Conservation (phyloP, 2,113 vertebrate genomes). For the Brienomyrus brachyistius region DNA sequence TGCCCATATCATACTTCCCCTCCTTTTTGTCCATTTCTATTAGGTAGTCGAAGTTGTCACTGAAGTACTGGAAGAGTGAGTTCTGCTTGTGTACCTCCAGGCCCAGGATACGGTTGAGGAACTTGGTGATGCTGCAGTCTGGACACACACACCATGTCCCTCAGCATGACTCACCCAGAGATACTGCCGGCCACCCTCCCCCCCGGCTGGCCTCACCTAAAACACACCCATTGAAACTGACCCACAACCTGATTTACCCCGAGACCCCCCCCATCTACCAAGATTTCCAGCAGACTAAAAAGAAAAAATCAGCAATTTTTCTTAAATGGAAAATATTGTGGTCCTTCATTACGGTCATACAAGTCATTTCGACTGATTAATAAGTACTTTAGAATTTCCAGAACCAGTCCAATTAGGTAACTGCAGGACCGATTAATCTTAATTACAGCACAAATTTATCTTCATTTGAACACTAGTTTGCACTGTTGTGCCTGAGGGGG, state of each 20-base stretch:
- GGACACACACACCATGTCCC: slow-evolving; percentile 6
- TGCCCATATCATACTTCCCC: slow-evolving; percentile 98
- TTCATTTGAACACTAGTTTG: background rate
- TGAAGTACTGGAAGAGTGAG: slow-evolving; percentile 93
- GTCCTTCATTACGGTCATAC: background rate
- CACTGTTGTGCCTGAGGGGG: background rate
- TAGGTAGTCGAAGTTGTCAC: slow-evolving; percentile 89
- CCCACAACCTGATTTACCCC: background rate
- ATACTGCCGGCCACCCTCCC: background rate
- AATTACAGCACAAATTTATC: background rate
- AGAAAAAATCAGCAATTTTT: background rate
- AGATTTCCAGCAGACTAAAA: background rate
- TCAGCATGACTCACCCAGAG: background rate
- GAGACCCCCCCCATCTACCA: background rate
- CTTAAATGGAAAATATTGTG: background rate
- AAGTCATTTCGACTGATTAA: background rate
- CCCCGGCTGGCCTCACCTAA: background rate
- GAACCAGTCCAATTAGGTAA: background rate
- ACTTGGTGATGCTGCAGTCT: slow-evolving; percentile 97
- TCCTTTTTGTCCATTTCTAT: slow-evolving; percentile 93
- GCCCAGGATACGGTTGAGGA: slow-evolving; percentile 93
- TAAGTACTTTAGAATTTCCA: background rate
- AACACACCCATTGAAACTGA: background rate
- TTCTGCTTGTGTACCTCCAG: slow-evolving; percentile 96
- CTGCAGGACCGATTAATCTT: background rate